Percentiles rank a stretch among this genome's conserved stretches.
These are phyloP conservation scores for Athrips mouffetella DNA, from an alignment of 2,888 invertebrate species.

Conservation along the genomic window DNA sequence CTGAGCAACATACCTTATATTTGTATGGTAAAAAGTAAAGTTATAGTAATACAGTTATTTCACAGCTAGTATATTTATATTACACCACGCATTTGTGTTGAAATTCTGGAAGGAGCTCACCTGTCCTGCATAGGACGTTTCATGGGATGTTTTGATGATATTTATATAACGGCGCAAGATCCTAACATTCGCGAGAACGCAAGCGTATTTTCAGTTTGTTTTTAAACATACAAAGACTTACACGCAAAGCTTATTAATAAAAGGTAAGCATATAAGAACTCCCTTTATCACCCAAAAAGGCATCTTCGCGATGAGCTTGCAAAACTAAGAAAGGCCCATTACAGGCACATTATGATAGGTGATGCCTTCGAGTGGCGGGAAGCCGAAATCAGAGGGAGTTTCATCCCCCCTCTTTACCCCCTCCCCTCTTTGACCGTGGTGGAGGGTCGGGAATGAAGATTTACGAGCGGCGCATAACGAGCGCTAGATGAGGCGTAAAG, in stretches of 20 bases:
- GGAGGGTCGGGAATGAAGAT: slow-evolving; percentile 64
- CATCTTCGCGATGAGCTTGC: slow-evolving; percentile 1
- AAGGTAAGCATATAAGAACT: neutral
- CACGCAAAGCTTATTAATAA: neutral
- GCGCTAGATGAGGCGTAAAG: slow-evolving; percentile 77
- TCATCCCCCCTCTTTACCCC: neutral
- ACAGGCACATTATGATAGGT: slow-evolving; percentile 47
- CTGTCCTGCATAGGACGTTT: too few species aligned
- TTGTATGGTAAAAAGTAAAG: too few species aligned
- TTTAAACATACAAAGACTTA: neutral
- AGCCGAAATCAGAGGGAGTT: slow-evolving; percentile 49
- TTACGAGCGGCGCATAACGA: slow-evolving; percentile 76
- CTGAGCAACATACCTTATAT: too few species aligned
- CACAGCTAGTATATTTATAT: too few species aligned
- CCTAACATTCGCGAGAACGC: too few species aligned
- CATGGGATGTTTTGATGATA: too few species aligned
- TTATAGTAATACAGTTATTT: too few species aligned
- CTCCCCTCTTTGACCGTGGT: slow-evolving; percentile 12
- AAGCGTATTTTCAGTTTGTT: too few species aligned
- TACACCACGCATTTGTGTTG: too few species aligned
- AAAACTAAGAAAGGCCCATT: slow-evolving; percentile 15
- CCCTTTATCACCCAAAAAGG: neutral
- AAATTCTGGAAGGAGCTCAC: too few species aligned
- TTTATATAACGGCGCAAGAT: too few species aligned
- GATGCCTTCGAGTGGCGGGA: slow-evolving; percentile 54